phyloP scores from a whole-genome alignment of 92 coral and sea anemone genomes.

The Parazoanthus darwini region DNA sequence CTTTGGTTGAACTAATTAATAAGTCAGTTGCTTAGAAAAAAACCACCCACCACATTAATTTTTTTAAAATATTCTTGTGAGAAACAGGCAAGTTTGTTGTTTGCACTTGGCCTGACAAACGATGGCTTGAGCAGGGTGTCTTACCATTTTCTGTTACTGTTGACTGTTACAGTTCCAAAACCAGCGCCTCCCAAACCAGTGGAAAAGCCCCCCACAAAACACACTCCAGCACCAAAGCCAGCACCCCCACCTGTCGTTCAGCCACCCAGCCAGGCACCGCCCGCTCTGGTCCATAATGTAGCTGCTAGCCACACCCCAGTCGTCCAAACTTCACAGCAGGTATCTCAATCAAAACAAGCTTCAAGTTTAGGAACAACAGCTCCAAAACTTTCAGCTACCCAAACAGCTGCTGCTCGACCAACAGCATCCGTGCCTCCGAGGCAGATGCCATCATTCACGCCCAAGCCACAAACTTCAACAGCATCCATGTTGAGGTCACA shows the following conservation, averaged over 20 bases:
- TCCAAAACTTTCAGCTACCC: slow-evolving; percentile 15
- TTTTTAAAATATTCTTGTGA: no score
- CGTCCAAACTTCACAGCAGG: slow-evolving; percentile 1
- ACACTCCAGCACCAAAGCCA: slow-evolving; percentile 4
- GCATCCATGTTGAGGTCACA: slow-evolving; percentile 31
- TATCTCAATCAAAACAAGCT: background rate
- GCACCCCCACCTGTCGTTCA: background rate
- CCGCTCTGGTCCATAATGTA: slow-evolving; percentile 14
- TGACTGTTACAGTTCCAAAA: slow-evolving; percentile 24
- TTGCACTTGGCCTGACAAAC: no score
- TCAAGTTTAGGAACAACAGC: background rate
- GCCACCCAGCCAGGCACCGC: slow-evolving; percentile 15
- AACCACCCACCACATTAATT: no score
- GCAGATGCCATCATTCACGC: slow-evolving; percentile 31
- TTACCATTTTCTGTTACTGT: background rate
- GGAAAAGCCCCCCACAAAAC: slow-evolving; percentile 23
- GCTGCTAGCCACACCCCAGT: slow-evolving; percentile 11
- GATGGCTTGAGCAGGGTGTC: no score
- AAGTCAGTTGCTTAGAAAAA: no score
- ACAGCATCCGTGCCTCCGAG: slow-evolving; percentile 4
- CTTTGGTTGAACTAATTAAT: no score
- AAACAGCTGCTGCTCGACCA: slow-evolving; percentile 2
- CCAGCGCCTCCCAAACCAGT: slow-evolving; percentile 18
- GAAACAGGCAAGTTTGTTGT: no score
- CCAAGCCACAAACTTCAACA: slow-evolving; percentile 21